Evolutionary conservation across 2,113 vertebrate species (phyloP).

Genomic region (Telmatochromis bifrenatus): DNA sequence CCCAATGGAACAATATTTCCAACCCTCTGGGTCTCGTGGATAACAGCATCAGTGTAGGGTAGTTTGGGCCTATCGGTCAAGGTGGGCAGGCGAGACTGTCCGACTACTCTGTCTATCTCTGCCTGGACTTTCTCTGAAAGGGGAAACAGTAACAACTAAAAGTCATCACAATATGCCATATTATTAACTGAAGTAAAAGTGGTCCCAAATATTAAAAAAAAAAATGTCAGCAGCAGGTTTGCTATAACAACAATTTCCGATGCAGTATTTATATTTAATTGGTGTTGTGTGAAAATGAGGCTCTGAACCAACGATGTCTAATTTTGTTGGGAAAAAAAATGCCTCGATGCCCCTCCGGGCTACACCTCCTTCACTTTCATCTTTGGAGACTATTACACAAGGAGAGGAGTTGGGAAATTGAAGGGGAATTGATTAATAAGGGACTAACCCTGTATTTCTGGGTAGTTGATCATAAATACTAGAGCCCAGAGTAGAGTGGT

Average conservation of each 20-base stretch:
- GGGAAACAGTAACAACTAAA: neutral
- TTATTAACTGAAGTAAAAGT: neutral
- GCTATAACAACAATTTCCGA: neutral
- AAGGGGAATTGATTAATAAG: fast-evolving
- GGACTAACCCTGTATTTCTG: constrained; percentile 78
- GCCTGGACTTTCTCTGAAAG: constrained; percentile 63
- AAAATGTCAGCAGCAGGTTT: neutral
- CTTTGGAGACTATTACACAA: neutral
- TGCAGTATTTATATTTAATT: neutral
- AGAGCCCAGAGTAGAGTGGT: constrained; percentile 83
- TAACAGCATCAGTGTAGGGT: constrained; percentile 78
- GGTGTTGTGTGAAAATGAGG: neutral
- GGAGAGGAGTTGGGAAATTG: fast-evolving
- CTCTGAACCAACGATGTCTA: neutral
- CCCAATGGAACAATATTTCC: constrained; percentile 72
- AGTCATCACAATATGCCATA: neutral
- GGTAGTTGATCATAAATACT: constrained; percentile 80
- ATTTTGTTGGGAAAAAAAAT: fast-evolving
- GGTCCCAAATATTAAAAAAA: neutral
- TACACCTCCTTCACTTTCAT: neutral
- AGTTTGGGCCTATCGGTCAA: constrained; percentile 64
- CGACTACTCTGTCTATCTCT: constrained; percentile 69
- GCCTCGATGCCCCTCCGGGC: neutral
- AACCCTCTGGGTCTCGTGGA: constrained; percentile 78
- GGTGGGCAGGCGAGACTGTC: constrained; percentile 58